phyloP scores from a whole-genome alignment of 2,888 invertebrate genomes.

The Clunio marinus region DNA sequence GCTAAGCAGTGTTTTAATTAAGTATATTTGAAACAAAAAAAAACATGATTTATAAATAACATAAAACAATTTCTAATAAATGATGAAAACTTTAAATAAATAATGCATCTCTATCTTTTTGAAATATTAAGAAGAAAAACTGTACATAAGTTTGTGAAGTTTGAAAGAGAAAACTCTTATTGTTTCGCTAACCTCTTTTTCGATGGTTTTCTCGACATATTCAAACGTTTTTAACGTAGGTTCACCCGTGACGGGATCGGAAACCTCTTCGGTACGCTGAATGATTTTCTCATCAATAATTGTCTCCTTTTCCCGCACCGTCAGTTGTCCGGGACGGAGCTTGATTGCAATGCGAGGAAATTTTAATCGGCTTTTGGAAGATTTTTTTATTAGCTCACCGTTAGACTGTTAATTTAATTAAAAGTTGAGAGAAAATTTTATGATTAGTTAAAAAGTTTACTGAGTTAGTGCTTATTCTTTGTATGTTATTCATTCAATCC shows the following conservation, averaged over 20 bases:
- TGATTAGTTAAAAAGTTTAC: constrained; percentile 12
- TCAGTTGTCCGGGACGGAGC: constrained; percentile 76
- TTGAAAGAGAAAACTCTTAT: too few species aligned
- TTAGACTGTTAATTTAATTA: constrained; percentile 32
- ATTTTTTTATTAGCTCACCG: constrained; percentile 33
- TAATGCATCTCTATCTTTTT: too few species aligned
- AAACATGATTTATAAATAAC: too few species aligned
- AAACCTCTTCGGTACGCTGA: constrained; percentile 79
- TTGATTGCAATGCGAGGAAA: constrained; percentile 83
- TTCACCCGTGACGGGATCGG: constrained; percentile 80
- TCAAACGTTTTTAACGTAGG: constrained; percentile 85
- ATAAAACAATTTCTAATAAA: too few species aligned
- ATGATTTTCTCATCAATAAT: constrained; percentile 84
- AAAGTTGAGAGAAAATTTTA: background rate
- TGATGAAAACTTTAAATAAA: too few species aligned
- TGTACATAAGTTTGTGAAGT: too few species aligned
- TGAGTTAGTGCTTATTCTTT: too few species aligned
- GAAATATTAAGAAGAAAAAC: too few species aligned
- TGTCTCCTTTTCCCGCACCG: constrained; percentile 84
- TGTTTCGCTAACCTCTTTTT: constrained; percentile 81
- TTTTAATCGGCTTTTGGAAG: constrained; percentile 40
- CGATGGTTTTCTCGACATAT: constrained; percentile 92
- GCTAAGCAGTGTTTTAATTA: too few species aligned
- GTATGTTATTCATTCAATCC: too few species aligned
- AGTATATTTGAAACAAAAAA: too few species aligned